Percentiles rank a stretch among this genome's conserved stretches.
Evolutionary conservation across 2,888 invertebrate species (phyloP).

Genomic region (Subacronicta megacephala): DNA sequence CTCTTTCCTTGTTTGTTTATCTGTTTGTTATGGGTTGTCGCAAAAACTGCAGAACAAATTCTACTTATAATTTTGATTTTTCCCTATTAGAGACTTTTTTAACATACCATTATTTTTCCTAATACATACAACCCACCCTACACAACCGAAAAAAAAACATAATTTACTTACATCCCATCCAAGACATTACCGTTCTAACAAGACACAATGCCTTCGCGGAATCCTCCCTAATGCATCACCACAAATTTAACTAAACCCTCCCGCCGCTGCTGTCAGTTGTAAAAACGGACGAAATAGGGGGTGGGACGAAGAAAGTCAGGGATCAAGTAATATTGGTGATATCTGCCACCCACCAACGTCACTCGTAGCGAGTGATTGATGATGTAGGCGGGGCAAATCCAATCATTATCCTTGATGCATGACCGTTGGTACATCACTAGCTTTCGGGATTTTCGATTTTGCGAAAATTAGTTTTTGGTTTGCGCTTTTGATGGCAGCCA

Average conservation of each 20-base stretch:
- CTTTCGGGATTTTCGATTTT: slow-evolving; percentile 72
- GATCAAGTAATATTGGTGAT: slow-evolving; percentile 68
- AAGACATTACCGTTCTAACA: slow-evolving; percentile 87
- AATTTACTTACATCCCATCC: slow-evolving; percentile 87
- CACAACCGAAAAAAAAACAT: slow-evolving; percentile 77
- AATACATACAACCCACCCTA: slow-evolving; percentile 48
- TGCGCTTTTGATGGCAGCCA: neutral
- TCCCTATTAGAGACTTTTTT: too few relatives aligned
- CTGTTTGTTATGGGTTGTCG: too few relatives aligned
- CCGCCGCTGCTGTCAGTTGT: slow-evolving; percentile 32
- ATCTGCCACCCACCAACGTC: slow-evolving; percentile 75
- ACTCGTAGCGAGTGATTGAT: slow-evolving; percentile 86
- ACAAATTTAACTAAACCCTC: slow-evolving; percentile 67
- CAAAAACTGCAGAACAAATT: too few relatives aligned
- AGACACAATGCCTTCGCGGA: slow-evolving; percentile 86
- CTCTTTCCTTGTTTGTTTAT: too few relatives aligned
- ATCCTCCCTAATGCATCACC: slow-evolving; percentile 71
- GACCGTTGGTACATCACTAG: slow-evolving; percentile 85
- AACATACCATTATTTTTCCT: neutral
- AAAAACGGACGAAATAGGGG: slow-evolving; percentile 14
- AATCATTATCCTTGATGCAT: slow-evolving; percentile 89
- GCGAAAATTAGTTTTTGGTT: slow-evolving; percentile 64
- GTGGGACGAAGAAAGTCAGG: slow-evolving; percentile 60
- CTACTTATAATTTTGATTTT: too few relatives aligned
- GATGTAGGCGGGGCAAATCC: slow-evolving; percentile 88